Evolutionary conservation across 1,140 invertebrate genomes (phyloP).

Genomic region (Hypsibius dujardini): DNA sequence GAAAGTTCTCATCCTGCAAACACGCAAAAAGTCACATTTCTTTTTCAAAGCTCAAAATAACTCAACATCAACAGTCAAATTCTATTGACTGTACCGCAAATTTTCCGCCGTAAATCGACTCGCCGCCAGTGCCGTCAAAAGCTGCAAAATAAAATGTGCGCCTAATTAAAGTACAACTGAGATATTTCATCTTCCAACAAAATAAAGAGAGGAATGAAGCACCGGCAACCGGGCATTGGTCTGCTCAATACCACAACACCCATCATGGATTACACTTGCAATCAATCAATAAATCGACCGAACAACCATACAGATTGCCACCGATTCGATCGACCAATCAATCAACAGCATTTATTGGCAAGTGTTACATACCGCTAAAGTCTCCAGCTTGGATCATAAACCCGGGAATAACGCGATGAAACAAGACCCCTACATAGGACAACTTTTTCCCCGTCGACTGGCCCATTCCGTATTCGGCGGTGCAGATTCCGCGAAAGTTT

Average conservation of each 20-base stretch:
- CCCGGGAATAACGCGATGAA: constrained; percentile 50
- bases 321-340: too few relatives aligned
- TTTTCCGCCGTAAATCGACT: constrained; percentile 72
- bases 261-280: too few relatives aligned
- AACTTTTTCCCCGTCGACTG: constrained; percentile 31
- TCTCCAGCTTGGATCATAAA: constrained; percentile 70
- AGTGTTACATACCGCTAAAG: constrained; percentile 33
- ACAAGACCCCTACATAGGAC: constrained; percentile 33
- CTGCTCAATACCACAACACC: too few relatives aligned
- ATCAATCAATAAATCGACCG: too few relatives aligned
- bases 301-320: too few relatives aligned
- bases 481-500: constrained; percentile 75
- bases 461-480: constrained; percentile 39
- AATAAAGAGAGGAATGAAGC: background rate
- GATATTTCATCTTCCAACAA: background rate
- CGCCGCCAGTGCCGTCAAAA: constrained; percentile 63
- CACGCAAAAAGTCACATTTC: constrained; percentile 17
- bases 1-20: constrained; percentile 74
- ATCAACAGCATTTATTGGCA: background rate
- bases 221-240: too few relatives aligned
- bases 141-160: constrained; percentile 34
- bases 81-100: constrained; percentile 39
- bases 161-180: too few relatives aligned
- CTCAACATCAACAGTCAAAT: background rate
- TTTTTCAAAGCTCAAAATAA: background rate